A percentile compares a stretch with the other conserved stretches of the same genome.
These are phyloP conservation scores for Hipposideros armiger DNA, from an alignment of 2,113 vertebrate species.

Conservation along the genomic window DNA sequence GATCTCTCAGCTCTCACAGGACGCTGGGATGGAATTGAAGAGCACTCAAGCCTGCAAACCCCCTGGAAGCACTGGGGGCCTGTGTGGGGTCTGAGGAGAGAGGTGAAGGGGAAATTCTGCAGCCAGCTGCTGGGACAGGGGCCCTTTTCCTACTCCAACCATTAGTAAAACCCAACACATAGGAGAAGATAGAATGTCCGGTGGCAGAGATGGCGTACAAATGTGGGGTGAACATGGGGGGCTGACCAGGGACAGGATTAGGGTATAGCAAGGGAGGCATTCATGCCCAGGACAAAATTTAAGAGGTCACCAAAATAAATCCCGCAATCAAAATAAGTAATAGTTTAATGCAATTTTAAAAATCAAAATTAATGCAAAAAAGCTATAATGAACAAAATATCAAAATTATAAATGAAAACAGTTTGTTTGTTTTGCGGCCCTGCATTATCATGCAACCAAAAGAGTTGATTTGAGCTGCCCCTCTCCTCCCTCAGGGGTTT, in stretches of 20 bases:
- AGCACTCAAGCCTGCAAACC: accelerated
- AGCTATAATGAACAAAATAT: neutral
- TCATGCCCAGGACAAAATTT: neutral
- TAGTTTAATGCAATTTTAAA: neutral
- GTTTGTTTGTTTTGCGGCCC: neutral
- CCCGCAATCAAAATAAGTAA: neutral
- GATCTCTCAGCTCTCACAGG: neutral
- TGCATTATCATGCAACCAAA: neutral
- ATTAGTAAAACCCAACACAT: neutral
- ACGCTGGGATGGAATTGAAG: neutral
- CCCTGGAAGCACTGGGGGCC: neutral
- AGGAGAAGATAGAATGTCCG: neutral
- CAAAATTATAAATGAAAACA: neutral
- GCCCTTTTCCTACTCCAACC: too few relatives aligned
- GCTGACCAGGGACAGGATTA: too few relatives aligned
- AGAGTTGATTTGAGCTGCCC: neutral
- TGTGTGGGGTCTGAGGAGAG: neutral
- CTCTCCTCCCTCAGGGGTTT: neutral
- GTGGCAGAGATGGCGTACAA: neutral
- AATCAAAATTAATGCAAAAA: neutral
- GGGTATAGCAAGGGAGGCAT: neutral
- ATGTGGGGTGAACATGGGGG: neutral
- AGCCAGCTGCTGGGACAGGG: too few relatives aligned
- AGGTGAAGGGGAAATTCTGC: neutral
- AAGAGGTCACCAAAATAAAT: neutral